A percentile compares a stretch with the other conserved stretches of the same genome.
Conservation (phyloP, 2,113 vertebrate genomes). For the Poicephalus meyeri region DNA sequence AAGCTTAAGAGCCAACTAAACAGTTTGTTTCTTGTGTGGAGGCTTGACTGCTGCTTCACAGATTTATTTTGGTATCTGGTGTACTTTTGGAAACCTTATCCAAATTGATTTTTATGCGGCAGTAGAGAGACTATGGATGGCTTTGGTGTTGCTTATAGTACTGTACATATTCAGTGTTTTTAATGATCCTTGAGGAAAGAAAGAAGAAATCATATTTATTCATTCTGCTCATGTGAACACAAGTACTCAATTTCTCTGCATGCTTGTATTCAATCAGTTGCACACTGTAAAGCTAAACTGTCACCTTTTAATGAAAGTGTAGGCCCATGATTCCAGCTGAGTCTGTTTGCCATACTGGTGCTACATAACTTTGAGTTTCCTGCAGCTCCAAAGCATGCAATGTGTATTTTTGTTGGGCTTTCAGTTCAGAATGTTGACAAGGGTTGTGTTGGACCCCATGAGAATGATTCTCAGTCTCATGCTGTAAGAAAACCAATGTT, state of each 20-base stretch:
- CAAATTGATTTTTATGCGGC: not conserved
- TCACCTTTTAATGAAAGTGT: not conserved
- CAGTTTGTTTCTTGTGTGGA: not conserved
- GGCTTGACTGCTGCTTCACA: not conserved
- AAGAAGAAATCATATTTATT: not conserved
- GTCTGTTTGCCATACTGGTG: not conserved
- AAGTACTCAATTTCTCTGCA: not conserved
- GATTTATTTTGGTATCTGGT: not conserved
- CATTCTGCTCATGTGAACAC: not conserved
- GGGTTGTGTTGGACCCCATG: not conserved
- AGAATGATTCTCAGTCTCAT: not conserved
- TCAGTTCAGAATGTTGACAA: not conserved
- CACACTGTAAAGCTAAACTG: not conserved
- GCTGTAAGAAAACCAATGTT: not conserved
- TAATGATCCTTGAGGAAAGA: not conserved
- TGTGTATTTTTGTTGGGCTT: not conserved
- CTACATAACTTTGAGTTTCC: not conserved
- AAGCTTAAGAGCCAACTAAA: not conserved
- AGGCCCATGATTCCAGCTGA: not conserved
- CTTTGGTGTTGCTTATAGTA: not conserved
- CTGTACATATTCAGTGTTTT: not conserved
- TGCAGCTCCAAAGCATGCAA: not conserved
- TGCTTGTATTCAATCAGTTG: not conserved
- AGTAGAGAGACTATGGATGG: not conserved
- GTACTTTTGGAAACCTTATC: not conserved